Evolutionary conservation across 1,140 invertebrate genomes (phyloP), one percentile per base, ranked within the genome.

Genomic region (Temnothorax curvispinosus): DNA sequence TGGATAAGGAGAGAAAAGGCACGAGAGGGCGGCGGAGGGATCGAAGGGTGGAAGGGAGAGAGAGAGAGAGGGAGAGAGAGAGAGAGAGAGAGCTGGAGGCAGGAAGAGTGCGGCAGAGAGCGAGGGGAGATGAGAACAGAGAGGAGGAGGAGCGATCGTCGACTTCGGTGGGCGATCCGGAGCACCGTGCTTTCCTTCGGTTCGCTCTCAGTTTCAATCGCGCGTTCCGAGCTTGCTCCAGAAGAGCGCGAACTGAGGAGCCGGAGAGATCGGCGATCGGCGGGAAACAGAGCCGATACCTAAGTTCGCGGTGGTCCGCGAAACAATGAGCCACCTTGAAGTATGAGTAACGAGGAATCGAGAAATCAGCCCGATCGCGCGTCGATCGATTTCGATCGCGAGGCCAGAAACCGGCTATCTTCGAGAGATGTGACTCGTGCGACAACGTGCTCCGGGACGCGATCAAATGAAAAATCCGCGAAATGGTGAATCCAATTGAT

Each of bases 151-250:
- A 80, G 69, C 54, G 78, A 89, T 87, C 85, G 85, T 85, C 87
- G 87, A 75, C 88, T 85, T 91, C 67, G 86, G 85, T 80, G 82
- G 76, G 69, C 82, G 81, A 75, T 75, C 47, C 67, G 32, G 87
- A 86, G 74, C 58, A 64, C 85, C 47, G 65, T 32, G 82, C 64
- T 75, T 77, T 64, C 76, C 64, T 80, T 81, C 77, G 69, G 44
- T 27, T 35, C 82, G 69, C 65, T 75, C 86, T 92, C 92, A 92
- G 92, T 93, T 89, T 89, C 89, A 82, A 88, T 88, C 88, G 92
- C 89, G 92, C 91, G 76, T 85, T 88, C 90, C 62, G 62, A 82
- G 76, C 88, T 82, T 52, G 72, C 85, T 85, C 67, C 74, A 35
- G 41, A 50, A 62, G 81, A 85, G 82, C 85, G 76, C 50, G 13